These are phyloP conservation scores for Artibeus lituratus DNA, from an alignment of 2,797 vertebrate species.

Conservation along the genomic window DNA sequence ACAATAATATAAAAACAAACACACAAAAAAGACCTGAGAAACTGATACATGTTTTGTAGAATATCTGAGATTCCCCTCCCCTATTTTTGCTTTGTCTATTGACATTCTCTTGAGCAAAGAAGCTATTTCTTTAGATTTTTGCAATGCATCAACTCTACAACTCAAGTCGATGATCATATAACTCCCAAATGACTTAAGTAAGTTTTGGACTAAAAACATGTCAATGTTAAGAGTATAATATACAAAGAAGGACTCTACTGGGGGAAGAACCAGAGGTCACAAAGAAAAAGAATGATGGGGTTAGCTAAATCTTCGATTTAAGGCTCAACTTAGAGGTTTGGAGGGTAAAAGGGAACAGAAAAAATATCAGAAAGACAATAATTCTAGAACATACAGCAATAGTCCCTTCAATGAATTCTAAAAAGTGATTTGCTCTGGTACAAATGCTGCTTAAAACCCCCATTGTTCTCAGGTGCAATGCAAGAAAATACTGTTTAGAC, in stretches of 20 bases:
- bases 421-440: neutral
- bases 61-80: neutral
- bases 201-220: slow-evolving; percentile 47
- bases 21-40: neutral
- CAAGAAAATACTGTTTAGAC: neutral
- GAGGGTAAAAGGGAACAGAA: neutral
- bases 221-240: neutral
- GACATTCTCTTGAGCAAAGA: slow-evolving; percentile 42
- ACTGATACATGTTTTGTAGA: neutral
- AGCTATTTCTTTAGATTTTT: slow-evolving; percentile 42
- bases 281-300: neutral
- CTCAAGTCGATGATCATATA: neutral
- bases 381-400: neutral
- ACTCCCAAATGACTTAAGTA: slow-evolving; percentile 34
- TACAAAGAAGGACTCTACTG: neutral
- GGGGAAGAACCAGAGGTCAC: neutral
- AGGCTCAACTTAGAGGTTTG: neutral
- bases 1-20: slow-evolving; percentile 20
- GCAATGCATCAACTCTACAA: neutral
- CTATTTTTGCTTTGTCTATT: neutral
- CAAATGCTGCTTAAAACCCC: neutral
- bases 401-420: neutral
- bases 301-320: neutral
- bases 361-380: neutral
- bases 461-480: neutral